Evolutionary conservation across 53 echinoderm and acorn worm genomes (phyloP), one percentile per base, ranked within the genome.

Genomic region (Mesocentrotus franciscanus): DNA sequence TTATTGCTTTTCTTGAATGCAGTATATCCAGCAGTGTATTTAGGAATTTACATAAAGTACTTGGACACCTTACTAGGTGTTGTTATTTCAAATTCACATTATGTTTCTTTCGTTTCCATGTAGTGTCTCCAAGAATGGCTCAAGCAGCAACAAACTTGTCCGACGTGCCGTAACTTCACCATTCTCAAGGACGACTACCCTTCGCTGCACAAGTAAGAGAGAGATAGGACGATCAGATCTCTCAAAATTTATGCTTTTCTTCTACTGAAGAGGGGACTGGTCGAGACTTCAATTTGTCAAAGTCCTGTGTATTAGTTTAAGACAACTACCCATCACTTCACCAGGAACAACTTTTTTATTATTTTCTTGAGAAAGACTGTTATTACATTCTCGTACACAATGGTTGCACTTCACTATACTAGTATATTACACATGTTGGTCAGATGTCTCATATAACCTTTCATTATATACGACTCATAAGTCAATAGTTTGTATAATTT

Each of bases 81-180:
- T 39, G 6, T 49, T 49, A 49, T n/a, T n/a, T n/a, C 49, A 49
- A 49, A 49, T 49, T 6, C 49, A 49, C 49, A 49, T 49, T 49
- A 5, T 49, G 35, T 62, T 42, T 81, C 35, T 87, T 26, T 87
- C 59, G 10, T 58, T 87, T 87, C 0, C 57, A 87, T 94, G 1
- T 96, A 99, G 99, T 99, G 99, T 79, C 97, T 99, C 66, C 95
- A 95, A 17, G 89, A 97, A 85, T 99, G 99, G 99, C 76, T 99
- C 36, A 96, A 95, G 60, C 96, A 98, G 61, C 98, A 99, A 87
- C 96, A 95, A 39, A 99, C 99, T 16, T 99, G 99, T 85, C 99
- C 99, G 14, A 99, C 97, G 15, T 99, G 99, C 34, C 97, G 99
- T 12, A 97, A 96, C 93, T 97, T 95, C 94, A 97, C 97, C 56